Percentiles rank a stretch among this genome's conserved stretches.
Evolutionary conservation across 2,113 vertebrate species (phyloP).

Genomic region (Manacus vitellinus): DNA sequence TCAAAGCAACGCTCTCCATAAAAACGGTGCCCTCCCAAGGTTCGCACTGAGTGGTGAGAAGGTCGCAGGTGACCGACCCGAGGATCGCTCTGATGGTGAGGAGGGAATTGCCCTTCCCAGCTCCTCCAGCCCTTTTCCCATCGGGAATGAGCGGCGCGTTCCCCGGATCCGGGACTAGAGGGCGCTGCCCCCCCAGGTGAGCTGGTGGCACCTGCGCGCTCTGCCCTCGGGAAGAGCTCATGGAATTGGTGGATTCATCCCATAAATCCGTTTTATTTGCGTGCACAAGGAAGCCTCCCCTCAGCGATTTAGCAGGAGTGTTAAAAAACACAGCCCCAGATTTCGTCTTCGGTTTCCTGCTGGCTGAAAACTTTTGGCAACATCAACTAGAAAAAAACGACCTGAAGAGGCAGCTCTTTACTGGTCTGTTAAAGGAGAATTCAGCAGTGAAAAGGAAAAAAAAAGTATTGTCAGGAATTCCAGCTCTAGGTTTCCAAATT

Average conservation of each 20-base stretch:
- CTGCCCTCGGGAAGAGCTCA: not conserved
- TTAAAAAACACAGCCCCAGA: not conserved
- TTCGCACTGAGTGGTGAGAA: not conserved
- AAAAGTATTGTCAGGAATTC: not conserved
- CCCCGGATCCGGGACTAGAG: not conserved
- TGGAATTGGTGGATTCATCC: not conserved
- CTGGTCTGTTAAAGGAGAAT: not conserved
- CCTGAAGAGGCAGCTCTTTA: not conserved
- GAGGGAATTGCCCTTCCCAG: not conserved
- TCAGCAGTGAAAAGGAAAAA: not conserved
- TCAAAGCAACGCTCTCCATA: not conserved
- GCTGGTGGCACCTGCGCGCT: not conserved
- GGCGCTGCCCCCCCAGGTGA: conserved; percentile 25
- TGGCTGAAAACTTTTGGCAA: not conserved
- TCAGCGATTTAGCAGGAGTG: not conserved
- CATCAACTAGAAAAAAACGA: not conserved
- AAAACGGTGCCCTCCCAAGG: not conserved
- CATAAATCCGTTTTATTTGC: not conserved
- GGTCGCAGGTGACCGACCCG: not conserved
- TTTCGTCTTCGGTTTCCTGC: not conserved
- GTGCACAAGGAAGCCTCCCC: not conserved
- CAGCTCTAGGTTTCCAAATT: not conserved
- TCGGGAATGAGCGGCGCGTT: not conserved
- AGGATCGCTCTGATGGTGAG: not conserved
- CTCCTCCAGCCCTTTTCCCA: not conserved